Base-by-base conservation (phyloP, 2,888 invertebrate species). In the Frankliniella fusca region DNA sequence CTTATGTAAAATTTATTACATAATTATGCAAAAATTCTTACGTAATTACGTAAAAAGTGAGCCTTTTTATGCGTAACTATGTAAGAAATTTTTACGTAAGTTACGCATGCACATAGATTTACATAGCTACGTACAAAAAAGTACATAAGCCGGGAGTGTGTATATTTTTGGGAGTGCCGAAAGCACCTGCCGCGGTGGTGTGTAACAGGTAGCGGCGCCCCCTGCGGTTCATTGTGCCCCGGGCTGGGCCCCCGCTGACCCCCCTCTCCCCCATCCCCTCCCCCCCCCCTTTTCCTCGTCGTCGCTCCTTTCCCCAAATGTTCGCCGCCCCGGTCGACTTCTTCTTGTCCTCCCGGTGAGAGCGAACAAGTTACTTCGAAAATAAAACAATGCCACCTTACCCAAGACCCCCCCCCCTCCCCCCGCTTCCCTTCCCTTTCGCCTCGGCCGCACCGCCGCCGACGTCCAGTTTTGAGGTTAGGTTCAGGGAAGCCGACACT, bases 291-390 rank as follows among this genome's bases (percentile, higher is more conserved):
- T 1, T 54, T 7, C 54, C 61, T 18, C 61, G 61, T n/a, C 61
- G 18, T 18, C 54, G 18, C 54, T 18, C 54, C 18, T 18, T 54
- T n/a, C 18, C 61, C 15, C 61, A 20, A n/a, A 54, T 12, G 54
- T 54, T 54, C n/a, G 61, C 61, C 61, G 61, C 38, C 38, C 38
- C 38, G 38, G 38, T 38, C 38, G 38, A 38, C 38, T 38, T 38
- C 38, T 38, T 38, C 38, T 38, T 38, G 38, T 38, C 38, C 38
- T 38, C 38, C 38, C 38, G 38, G 38, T 38, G 38, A 20, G 61
- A 61, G 70, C 70, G 27, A 27, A 76, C 70, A 76, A 76, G 70
- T 76, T 76, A 76, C 70, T 76, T 27, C 12, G 70, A 76, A 76
- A 76, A 76, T 76, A 76, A 76, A 23, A 76, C 70, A 76, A 76